These are phyloP conservation scores for Drosophila suzukii DNA, from an alignment of 1,140 invertebrate genomes.

Conservation along the genomic window DNA sequence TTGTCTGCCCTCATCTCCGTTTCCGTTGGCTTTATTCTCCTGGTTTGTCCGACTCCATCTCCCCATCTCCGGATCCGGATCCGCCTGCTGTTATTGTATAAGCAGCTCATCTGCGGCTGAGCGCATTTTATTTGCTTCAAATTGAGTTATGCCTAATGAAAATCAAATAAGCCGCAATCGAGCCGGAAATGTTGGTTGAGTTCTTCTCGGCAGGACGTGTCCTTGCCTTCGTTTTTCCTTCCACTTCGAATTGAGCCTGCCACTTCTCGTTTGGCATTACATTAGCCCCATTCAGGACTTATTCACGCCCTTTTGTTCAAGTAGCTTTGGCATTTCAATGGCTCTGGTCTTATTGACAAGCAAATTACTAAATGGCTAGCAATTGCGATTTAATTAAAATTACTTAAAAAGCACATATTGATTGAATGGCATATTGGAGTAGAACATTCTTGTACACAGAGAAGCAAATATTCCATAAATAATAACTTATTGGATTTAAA, in stretches of 20 bases:
- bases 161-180: conserved; percentile 83
- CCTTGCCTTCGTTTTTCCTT: conserved; percentile 3
- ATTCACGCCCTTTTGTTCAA: conserved; percentile 51
- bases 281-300: conserved; percentile 49
- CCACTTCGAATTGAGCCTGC: conserved; percentile 7
- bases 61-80: conserved; percentile 27
- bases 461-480: conserved; percentile 9
- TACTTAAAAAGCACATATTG: conserved; percentile 14
- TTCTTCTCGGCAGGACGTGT: conserved; percentile 24
- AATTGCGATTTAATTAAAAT: conserved; percentile 61
- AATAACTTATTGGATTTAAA: background rate
- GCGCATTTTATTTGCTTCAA: conserved; percentile 81
- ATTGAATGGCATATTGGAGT: conserved; percentile 28
- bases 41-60: conserved; percentile 38
- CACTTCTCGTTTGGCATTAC: conserved; percentile 36
- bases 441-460: background rate
- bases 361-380: conserved; percentile 45
- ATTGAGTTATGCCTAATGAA: conserved; percentile 83
- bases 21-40: conserved; percentile 71
- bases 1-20: conserved; percentile 45
- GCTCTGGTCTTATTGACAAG: conserved; percentile 16
- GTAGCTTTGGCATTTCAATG: conserved; percentile 29
- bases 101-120: conserved; percentile 82
- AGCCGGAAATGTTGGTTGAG: conserved; percentile 69
- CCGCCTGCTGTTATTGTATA: conserved; percentile 63